Base-by-base conservation (phyloP, 2,113 vertebrate species). In the Odontesthes bonariensis region DNA sequence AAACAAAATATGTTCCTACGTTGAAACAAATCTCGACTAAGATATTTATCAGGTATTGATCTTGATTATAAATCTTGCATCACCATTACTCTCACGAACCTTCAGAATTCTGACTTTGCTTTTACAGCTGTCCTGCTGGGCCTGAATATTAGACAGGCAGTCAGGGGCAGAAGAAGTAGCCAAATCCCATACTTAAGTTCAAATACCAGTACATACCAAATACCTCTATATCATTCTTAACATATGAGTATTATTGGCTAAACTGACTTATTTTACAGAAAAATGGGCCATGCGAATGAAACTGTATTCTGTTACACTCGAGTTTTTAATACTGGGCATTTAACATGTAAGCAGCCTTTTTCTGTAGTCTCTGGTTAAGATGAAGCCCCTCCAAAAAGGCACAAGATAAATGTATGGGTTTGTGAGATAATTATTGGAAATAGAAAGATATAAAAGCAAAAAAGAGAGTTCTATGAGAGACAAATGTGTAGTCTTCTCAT, bases 341-440 rank as follows among this genome's bases (percentile, higher is more conserved):
- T 13, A 23, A 70, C 52, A 6, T 31, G 16, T 71, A 27, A 52
- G 56, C 22, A 52, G 32, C 44, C 17, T 70, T 61, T 61, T 54
- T 5, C 12, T 61, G 38, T 16, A 35, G 5, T 35, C 35, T 35
- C 5, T 35, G 35, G 35, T 62, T 61, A 12, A 0, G 33, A 35
- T 53, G 44, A 61, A 0, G 2, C n/a, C 31, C 20, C 5, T 44
- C 5, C 19, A 23, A 65, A 13, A 20, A 42, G 13, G 14, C 17
- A 6, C 46, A 47, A 47, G 46, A 47, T 47, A 16, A 47, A 47
- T 47, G 14, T 17, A 11, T 42, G 40, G 40, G 40, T 42, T 11
- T 42, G 40, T 42, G 11, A 10, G 40, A 42, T 42, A 12, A 42
- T 42, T 42, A 42, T 12, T 8, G 40, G 40, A 3, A 42, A 42